Conservation (phyloP, 23 tunicate species). For the Halocynthia roretzi region DNA sequence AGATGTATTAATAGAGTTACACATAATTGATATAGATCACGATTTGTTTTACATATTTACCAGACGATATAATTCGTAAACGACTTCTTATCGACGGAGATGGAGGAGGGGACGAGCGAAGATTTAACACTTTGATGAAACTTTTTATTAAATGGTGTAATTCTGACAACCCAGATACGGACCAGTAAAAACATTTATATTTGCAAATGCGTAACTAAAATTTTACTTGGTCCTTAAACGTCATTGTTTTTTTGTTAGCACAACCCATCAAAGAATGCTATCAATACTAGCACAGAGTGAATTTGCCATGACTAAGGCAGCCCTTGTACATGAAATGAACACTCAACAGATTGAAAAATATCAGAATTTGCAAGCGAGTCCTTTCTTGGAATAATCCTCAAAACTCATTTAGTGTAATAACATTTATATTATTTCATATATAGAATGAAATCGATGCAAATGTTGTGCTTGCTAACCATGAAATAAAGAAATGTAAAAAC, state of each 20-base stretch:
- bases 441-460: constrained; percentile 70
- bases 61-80: constrained; percentile 75
- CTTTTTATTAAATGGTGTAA: constrained; percentile 89
- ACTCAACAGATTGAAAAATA: constrained; percentile 65
- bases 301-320: constrained; percentile 72
- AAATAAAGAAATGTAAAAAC: constrained; percentile 65
- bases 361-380: constrained; percentile 45
- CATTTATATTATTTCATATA: not conserved
- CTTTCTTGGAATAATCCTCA: not conserved
- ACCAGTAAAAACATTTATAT: constrained; percentile 31
- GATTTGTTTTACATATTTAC: not conserved
- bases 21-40: too few species aligned
- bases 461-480: constrained; percentile 63
- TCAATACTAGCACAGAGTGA: constrained; percentile 74
- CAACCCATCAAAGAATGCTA: constrained; percentile 74
- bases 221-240: not conserved
- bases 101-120: constrained; percentile 94
- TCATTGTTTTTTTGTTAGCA: constrained; percentile 21
- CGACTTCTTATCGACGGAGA: constrained; percentile 79
- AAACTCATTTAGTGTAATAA: not conserved
- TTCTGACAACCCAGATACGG: constrained; percentile 48
- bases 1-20: too few species aligned
- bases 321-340: constrained; percentile 74
- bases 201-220: not conserved
- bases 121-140: constrained; percentile 82